Percentiles rank a stretch among this genome's conserved stretches.
Conservation (phyloP, 2,113 vertebrate species). For the Chroicocephalus ridibundus region DNA sequence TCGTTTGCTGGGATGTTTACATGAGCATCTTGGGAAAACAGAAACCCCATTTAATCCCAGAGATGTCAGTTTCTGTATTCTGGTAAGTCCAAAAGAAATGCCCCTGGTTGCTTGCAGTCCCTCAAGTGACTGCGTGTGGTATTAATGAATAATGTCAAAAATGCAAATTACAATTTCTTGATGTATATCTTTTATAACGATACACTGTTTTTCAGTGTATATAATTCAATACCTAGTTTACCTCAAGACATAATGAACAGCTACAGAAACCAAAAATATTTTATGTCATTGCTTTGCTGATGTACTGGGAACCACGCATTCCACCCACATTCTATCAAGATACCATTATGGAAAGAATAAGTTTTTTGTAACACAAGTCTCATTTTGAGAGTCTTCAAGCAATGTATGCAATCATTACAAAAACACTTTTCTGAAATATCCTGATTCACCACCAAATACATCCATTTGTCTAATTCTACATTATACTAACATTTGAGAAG, state of each 20-base stretch:
- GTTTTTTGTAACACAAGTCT: slow-evolving; percentile 35
- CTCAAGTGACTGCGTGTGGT: neutral
- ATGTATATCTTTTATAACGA: neutral
- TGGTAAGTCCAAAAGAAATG: neutral
- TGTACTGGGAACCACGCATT: slow-evolving; percentile 26
- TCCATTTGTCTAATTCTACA: slow-evolving; percentile 20
- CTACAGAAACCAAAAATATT: slow-evolving; percentile 59
- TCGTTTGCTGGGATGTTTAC: neutral
- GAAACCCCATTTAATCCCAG: neutral
- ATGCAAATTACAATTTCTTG: neutral
- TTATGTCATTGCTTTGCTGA: slow-evolving; percentile 48
- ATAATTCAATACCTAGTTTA: neutral
- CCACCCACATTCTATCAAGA: slow-evolving; percentile 49
- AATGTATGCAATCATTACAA: slow-evolving; percentile 12
- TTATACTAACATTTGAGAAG: neutral
- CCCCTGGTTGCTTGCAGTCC: neutral
- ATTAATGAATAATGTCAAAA: neutral
- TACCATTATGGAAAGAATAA: slow-evolving; percentile 50
- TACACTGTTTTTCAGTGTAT: neutral
- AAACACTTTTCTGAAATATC: slow-evolving; percentile 37
- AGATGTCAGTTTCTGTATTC: neutral
- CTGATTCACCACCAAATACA: neutral
- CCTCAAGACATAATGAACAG: neutral
- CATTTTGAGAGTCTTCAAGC: slow-evolving; percentile 52
- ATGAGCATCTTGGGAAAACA: neutral